phyloP scores from a whole-genome alignment of 1,140 invertebrate species.

The Drosophila elegans region DNA sequence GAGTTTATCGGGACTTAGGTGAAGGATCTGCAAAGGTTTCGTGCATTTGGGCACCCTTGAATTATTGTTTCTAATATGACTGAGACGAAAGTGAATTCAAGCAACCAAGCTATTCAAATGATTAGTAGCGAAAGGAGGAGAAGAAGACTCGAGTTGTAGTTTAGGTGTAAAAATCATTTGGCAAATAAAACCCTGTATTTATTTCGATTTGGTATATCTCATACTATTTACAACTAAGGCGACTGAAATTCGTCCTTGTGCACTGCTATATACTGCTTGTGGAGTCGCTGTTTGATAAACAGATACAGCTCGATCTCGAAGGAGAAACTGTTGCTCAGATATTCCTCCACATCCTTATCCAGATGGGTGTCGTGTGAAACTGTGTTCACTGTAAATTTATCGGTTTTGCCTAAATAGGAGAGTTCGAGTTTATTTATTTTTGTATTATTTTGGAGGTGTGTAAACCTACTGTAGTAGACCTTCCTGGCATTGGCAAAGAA shows the following conservation, averaged over 20 bases:
- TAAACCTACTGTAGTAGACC: conserved; percentile 73
- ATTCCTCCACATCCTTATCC: conserved; percentile 67
- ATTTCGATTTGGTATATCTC: not conserved
- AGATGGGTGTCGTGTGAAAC: conserved; percentile 65
- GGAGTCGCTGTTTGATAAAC: conserved; percentile 93
- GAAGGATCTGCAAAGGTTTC: conserved; percentile 66
- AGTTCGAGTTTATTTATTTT: conserved; percentile 51
- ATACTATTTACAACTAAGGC: not conserved
- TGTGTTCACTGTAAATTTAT: conserved; percentile 89
- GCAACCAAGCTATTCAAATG: conserved; percentile 33
- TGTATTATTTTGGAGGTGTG: no score
- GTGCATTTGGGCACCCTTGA: conserved; percentile 13
- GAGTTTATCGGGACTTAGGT: conserved; percentile 81
- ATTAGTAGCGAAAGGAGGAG: conserved; percentile 61
- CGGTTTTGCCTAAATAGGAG: conserved; percentile 86
- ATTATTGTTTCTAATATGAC: conserved; percentile 5
- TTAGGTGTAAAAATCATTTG: conserved; percentile 19
- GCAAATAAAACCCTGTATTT: conserved; percentile 5
- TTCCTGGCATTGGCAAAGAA: conserved; percentile 91
- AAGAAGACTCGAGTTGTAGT: conserved; percentile 25
- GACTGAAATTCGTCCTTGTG: conserved; percentile 75
- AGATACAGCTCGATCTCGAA: conserved; percentile 95
- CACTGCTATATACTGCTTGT: conserved; percentile 91
- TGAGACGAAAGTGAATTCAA: conserved; percentile 24
- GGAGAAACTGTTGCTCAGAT: conserved; percentile 65